Conservation (phyloP, 2,888 invertebrate species). For the Alviniconcha strummeri region DNA sequence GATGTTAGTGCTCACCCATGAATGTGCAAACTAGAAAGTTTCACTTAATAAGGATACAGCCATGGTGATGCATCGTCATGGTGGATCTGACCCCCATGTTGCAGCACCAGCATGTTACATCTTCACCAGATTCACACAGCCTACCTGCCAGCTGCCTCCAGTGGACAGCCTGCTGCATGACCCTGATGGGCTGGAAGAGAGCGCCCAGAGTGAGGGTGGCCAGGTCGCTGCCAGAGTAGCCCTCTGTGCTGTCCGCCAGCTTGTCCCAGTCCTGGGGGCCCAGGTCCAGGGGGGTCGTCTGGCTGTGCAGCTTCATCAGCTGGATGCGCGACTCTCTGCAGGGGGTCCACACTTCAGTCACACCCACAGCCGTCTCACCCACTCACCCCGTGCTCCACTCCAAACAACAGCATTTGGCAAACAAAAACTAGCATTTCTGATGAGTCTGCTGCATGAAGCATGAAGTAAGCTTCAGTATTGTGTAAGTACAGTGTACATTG, state of each 20-base stretch:
- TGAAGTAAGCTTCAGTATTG: too few species aligned
- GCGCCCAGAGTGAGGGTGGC: slow-evolving; percentile 75
- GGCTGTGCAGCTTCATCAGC: slow-evolving; percentile 66
- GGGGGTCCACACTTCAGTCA: not conserved
- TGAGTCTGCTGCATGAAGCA: too few species aligned
- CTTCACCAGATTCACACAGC: not conserved
- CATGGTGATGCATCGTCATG: too few species aligned
- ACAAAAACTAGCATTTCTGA: too few species aligned
- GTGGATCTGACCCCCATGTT: not conserved
- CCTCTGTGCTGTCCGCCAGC: slow-evolving; percentile 75
- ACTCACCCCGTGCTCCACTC: not conserved
- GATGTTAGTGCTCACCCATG: too few species aligned
- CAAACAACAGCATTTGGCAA: too few species aligned
- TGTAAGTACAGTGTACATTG: too few species aligned
- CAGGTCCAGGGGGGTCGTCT: slow-evolving; percentile 55
- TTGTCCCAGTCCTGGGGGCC: slow-evolving; percentile 71
- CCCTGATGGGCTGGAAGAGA: slow-evolving; percentile 75
- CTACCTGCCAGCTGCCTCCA: slow-evolving; percentile 59
- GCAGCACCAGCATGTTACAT: not conserved
- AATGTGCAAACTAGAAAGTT: too few species aligned
- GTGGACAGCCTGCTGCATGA: slow-evolving; percentile 70
- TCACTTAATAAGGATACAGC: too few species aligned
- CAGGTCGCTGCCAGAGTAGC: slow-evolving; percentile 78
- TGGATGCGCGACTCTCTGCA: slow-evolving; percentile 63
- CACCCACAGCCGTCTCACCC: not conserved